These are phyloP conservation scores for Oceanodroma tethys DNA, from an alignment of 2,113 vertebrate species.

Conservation along the genomic window DNA sequence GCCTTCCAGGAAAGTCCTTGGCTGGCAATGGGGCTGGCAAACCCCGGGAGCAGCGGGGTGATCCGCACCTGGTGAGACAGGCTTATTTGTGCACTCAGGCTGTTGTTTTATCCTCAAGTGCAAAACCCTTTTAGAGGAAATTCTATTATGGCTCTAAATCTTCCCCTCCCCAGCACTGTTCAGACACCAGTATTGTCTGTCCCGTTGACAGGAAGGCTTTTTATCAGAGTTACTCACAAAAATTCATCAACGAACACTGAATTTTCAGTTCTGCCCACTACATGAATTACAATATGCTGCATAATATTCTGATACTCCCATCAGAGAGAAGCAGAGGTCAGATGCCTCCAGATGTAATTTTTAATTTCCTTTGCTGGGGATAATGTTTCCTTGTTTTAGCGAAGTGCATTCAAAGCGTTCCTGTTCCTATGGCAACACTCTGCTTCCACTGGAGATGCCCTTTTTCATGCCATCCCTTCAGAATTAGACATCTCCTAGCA, in stretches of 20 bases:
- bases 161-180: neutral
- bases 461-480: conserved; percentile 50
- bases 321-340: conserved; percentile 8
- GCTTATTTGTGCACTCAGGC: neutral
- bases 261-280: neutral
- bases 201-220: neutral
- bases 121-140: neutral
- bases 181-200: neutral
- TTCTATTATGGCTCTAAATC: neutral
- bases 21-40: neutral
- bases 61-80: rapidly evolving
- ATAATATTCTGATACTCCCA: neutral
- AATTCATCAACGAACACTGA: neutral
- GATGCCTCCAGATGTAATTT: conserved; percentile 44
- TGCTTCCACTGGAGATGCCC: conserved; percentile 38
- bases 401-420: conserved; percentile 8
- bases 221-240: neutral
- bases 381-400: conserved; percentile 47
- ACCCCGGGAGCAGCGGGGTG: neutral
- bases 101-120: neutral
- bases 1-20: neutral
- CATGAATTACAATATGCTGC: neutral
- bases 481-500: conserved; percentile 21
- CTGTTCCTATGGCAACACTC: conserved; percentile 53
- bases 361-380: conserved; percentile 48